Percentiles rank a stretch among this genome's conserved stretches.
phyloP scores from a whole-genome alignment of 2,113 vertebrate species.

The Tragelaphus imberbis region DNA sequence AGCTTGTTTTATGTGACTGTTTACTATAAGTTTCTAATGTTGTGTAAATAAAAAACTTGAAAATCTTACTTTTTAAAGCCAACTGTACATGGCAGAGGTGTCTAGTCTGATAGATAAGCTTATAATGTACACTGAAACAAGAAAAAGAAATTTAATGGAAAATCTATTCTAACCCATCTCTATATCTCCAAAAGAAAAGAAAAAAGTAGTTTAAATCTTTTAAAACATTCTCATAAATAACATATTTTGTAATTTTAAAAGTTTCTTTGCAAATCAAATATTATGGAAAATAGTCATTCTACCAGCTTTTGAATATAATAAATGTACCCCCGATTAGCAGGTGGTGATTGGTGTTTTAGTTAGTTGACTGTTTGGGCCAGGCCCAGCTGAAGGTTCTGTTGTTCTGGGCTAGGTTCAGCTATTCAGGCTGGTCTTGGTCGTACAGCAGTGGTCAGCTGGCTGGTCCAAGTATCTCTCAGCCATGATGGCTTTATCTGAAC shows the following conservation, averaged over 20 bases:
- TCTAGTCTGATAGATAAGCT: neutral
- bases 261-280: neutral
- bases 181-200: neutral
- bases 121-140: neutral
- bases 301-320: neutral
- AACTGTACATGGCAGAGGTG: neutral
- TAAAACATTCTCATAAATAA: neutral
- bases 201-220: neutral
- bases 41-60: neutral
- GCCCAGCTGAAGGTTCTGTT: neutral
- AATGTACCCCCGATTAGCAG: neutral
- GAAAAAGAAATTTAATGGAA: constrained; percentile 17
- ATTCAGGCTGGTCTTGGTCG: rapidly evolving
- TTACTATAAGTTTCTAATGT: neutral
- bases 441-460: neutral
- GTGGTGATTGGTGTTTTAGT: neutral
- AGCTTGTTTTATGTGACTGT: neutral
- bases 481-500: neutral
- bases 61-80: constrained; percentile 14
- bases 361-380: neutral
- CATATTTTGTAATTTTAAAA: neutral
- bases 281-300: neutral
- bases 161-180: neutral
- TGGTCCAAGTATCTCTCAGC: neutral
- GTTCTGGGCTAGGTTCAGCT: neutral